Base-by-base conservation (phyloP, 1,140 invertebrate species). In the Bilobella aurantiaca region DNA sequence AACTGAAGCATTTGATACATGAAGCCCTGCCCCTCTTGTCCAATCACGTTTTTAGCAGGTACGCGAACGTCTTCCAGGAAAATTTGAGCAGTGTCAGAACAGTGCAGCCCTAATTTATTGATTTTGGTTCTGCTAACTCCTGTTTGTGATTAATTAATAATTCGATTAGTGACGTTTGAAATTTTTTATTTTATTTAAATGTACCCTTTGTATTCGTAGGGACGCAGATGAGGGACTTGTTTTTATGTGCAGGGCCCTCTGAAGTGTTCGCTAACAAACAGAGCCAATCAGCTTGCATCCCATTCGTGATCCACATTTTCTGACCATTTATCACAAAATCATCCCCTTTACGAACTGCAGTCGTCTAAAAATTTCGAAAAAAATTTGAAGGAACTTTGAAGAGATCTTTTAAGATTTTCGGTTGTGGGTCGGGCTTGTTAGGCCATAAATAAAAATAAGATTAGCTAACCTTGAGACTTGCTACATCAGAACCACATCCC, bases 261-360 rank as follows among this genome's bases (percentile, higher is more conserved):
- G 76, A 74, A 0, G 82, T 84, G 73, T 82, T 83, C 2, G 78
- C 81, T 21, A 84, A 70, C 12, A 84, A 70, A 74, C 80, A 82
- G 74, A 83, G 82, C 81, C 81, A 83, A 72, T 83, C 82, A 3
- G 82, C 82, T 73, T 84, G 80, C 29, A 74, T 68, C 2, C 79
- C 82, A 74, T 81, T 83, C 2, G 82, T 83, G 27, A 78, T 84
- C 82, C 82, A 84, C 81, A 82, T 81, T 73, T 84, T 84, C 3
- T 77, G 74, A 1, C 82, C 82, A 74, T 84, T 84, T 18, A 84
- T 83, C 18, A 84, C 75, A 23, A 79, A 74, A 73, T 84, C 82
- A 73, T 78, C 81, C 29, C 79, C 81, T 57, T 78, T 72, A 27
- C 75, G 74, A 3, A 74, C 74, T 31, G 82, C 82, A 62, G 69